Base-by-base conservation (phyloP, 2,888 invertebrate species). In the Eledona agricola region DNA sequence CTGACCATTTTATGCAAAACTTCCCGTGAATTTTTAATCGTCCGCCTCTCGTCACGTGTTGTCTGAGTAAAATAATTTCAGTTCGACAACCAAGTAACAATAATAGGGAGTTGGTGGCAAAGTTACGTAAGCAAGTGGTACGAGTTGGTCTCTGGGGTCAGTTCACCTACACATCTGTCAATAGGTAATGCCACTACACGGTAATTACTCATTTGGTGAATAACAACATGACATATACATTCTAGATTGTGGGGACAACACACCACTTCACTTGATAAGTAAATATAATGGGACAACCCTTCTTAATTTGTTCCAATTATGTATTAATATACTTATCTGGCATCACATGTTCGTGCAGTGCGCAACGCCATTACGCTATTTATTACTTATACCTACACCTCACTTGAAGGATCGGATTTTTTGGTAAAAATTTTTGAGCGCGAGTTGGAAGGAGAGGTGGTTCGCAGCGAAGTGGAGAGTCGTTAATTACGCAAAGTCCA, bases 201-300 rank as follows among this genome's bases (percentile, higher is more conserved):
- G 70, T 72, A 73, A 74, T 74, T 74, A 74, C 69, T 73, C 72
- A 72, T 72, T 72, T 68, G 64, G 64, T 66, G 69, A 72, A 73
- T 71, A 72, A 71, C 72, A 72, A 73, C 70, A 71, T 73, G 73
- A 74, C 72, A 72, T 73, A 71, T 73, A 70, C 69, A 71, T 72
- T 69, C 62, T 63, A 62, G 63, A 62, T 57, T 61, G 55, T 58
- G 58, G 58, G 60, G 60, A 60, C 55, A 58, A 62, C 60, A 57
- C 58, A 62, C 58, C 59, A 59, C 57, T 62, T 65, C 60, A 55
- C 55, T 59, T 60, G 58, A 60, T 58, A 62, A 59, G 60, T 58
- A 60, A 59, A 59, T 58, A 58, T 60, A 60, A 62, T 60, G 52
- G 50, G 43, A 53, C 51, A 56, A 54, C 58, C 57, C 55, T 60